Evolutionary conservation across 2,888 invertebrate genomes (phyloP), one percentile per base, ranked within the genome.

Genomic region (Iphiclides podalirius): DNA sequence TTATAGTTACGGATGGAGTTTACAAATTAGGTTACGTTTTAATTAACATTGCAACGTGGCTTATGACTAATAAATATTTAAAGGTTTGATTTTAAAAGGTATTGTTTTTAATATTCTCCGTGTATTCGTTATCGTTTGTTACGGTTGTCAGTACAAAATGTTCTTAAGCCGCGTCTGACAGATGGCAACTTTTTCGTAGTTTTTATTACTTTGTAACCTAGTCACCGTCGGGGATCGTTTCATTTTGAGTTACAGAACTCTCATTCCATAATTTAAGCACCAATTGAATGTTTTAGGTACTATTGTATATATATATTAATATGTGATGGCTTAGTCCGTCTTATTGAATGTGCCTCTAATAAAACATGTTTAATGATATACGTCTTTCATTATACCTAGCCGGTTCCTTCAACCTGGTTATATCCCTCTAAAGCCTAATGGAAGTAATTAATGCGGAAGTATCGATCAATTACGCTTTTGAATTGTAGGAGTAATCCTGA

Each of bases 281-380:
- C 74, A 69, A 31, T 31, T 31, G 31, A 31, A 70, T 63, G 41
- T 36, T 50, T 51, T 57, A 60, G 46, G 55, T 58, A 47, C 57
- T 60, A 23, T 57, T 67, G 61, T 67, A 67, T 72, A 73, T 72
- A 74, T 72, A 75, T 43, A 60, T 64, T 70, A 68, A 55, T 67
- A 59, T 71, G 66, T 57, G 72, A 66, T 66, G 76, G 74, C 54
- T 57, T 54, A 56, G 67, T 71, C 75, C 76, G 73, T 72, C 68
- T 66, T 63, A 60, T 70, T 83, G 70, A 75, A 85, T 84, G 86
- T 86, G 86, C 86, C 86, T 86, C 85, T 79, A 85, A 82, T 79
- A 79, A 76, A 74, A 64, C 34, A 57, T 72, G 72, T 77, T 73
- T 76, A 78, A 73, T 76, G 72, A 62, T 36, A 67, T 61, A 54